These are phyloP conservation scores for Ciconia boyciana DNA, from an alignment of 2,113 vertebrate genomes.

Conservation along the genomic window DNA sequence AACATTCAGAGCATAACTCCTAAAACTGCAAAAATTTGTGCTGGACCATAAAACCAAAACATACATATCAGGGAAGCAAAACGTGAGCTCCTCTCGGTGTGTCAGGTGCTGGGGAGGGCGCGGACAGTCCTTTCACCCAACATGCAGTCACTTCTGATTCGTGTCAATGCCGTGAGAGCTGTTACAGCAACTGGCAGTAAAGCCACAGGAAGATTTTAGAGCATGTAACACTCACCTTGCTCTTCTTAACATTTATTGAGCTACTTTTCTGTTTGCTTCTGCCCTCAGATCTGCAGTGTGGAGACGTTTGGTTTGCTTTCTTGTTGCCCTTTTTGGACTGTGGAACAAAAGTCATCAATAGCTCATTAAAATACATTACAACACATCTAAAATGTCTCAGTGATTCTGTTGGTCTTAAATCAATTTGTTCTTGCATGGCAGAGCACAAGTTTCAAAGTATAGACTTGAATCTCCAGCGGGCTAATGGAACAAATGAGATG, in stretches of 20 bases:
- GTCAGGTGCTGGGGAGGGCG: not conserved
- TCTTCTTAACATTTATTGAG: not conserved
- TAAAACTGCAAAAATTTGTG: not conserved
- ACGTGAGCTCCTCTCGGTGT: not conserved
- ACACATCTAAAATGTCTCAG: not conserved
- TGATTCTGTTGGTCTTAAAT: not conserved
- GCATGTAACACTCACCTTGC: constrained; percentile 15
- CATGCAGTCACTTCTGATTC: not conserved
- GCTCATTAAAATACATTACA: not conserved
- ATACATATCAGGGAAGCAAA: not conserved
- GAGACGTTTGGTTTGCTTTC: not conserved
- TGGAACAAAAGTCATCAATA: not conserved
- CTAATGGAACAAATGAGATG: not conserved
- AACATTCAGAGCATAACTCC: not conserved
- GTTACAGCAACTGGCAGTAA: not conserved
- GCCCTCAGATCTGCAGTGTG: not conserved
- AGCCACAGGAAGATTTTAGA: not conserved
- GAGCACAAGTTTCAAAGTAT: not conserved
- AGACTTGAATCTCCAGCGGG: not conserved
- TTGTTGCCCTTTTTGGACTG: constrained; percentile 21
- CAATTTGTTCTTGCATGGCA: not conserved
- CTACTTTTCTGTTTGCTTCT: not conserved
- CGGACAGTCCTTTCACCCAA: fast-evolving
- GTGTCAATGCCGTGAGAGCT: fast-evolving
- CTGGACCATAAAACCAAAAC: not conserved